Base-by-base conservation (phyloP, 2,888 invertebrate species). In the Drosophila yooni region DNA sequence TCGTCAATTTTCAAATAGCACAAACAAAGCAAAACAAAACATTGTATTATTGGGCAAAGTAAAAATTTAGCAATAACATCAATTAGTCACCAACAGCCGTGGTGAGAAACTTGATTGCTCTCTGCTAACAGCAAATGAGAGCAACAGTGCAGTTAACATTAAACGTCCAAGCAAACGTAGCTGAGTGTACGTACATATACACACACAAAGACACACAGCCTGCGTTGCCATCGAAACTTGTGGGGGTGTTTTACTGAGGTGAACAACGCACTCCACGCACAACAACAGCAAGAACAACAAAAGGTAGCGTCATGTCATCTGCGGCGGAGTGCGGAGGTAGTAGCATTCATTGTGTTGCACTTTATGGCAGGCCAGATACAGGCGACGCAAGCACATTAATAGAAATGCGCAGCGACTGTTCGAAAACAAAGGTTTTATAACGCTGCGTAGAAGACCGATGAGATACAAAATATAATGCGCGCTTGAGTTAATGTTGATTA, bases 171-270 rank as follows among this genome's bases (percentile, higher is more conserved):
- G 13, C 18, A 59, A 54, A 36, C 27, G 38, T 31, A 36, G 38
- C 36, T 77, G 58, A 33, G 2, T 40, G 25, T 13, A 38, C 56
- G 31, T 46, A 36, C 29, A 29, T 60, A 29, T 36, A 27, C 38
- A n/a, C 11, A 13, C 18, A 25, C 10, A 34, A 21, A 34, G 1
- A n/a, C 36, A 48, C 48, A 7, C 18, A 34, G 8, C 27, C 51
- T 53, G 40, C 52, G 56, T 53, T 60, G 48, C 34, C 48, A 54
- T 33, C 36, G 21, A 50, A 36, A 70, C 27, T 74, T 67, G 74
- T 79, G 76, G 70, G 81, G 76, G 81, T 76, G 81, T 81, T 62
- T 81, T 62, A 34, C 81, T 50, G 58, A 75, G 81, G 63, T 75
- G 53, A 76, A 70, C 81, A 48, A 76, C 61, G 76, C 70, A 76